Evolutionary conservation across 2,797 vertebrate genomes (phyloP).

Genomic region (Micropoecilia bifurca): DNA sequence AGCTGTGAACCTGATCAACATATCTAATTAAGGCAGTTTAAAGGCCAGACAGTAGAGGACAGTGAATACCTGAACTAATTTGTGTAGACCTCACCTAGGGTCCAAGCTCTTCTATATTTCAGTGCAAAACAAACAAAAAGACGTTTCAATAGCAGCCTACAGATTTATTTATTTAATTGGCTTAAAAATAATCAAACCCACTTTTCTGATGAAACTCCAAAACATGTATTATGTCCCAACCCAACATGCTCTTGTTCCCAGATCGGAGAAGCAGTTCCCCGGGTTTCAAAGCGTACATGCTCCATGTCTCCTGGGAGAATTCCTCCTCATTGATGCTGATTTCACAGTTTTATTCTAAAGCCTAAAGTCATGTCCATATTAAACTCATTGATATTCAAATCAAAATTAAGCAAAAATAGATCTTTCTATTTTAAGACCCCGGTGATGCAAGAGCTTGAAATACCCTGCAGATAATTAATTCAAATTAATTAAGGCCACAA

Average conservation of each 20-base stretch:
- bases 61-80: not conserved
- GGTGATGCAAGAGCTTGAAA: slow-evolving; percentile 66
- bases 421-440: slow-evolving; percentile 39
- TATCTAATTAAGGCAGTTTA: not conserved
- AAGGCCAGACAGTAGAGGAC: not conserved
- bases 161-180: slow-evolving; percentile 29
- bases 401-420: slow-evolving; percentile 53
- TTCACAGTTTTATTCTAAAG: slow-evolving; percentile 31
- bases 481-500: slow-evolving; percentile 30
- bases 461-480: slow-evolving; percentile 43
- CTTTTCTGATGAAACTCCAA: slow-evolving; percentile 8
- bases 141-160: slow-evolving; percentile 36
- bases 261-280: slow-evolving; percentile 5
- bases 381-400: slow-evolving; percentile 49
- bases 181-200: slow-evolving; percentile 28
- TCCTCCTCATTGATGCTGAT: slow-evolving; percentile 23
- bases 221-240: slow-evolving; percentile 7
- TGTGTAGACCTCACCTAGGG: slow-evolving; percentile 7
- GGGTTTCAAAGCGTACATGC: not conserved
- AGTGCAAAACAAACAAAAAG: slow-evolving; percentile 40
- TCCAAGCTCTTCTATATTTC: slow-evolving; percentile 34
- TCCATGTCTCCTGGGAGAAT: slow-evolving; percentile 1
- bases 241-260: slow-evolving; percentile 6
- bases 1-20: not conserved
- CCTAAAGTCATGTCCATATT: slow-evolving; percentile 31